Conservation (phyloP, 2,888 invertebrate species). For the Tipula lateralis region DNA sequence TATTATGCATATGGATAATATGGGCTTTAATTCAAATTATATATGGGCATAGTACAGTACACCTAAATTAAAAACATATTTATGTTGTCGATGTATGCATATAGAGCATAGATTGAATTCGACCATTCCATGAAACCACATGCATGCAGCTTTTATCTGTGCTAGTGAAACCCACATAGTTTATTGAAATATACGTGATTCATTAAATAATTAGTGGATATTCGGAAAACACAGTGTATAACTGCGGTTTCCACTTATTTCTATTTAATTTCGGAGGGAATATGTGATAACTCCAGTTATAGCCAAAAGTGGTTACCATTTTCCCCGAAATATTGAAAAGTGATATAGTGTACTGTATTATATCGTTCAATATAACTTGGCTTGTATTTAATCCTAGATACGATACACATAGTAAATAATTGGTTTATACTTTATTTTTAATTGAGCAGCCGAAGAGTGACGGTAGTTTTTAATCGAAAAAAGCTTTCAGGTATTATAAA, state of each 20-base stretch:
- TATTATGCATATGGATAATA: neutral
- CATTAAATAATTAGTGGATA: neutral
- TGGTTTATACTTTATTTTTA: no score
- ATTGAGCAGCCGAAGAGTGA: no score
- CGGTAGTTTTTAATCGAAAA: no score
- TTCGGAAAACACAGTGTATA: neutral
- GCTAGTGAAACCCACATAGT: neutral
- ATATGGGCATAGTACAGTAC: neutral
- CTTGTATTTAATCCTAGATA: no score
- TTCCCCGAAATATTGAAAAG: no score
- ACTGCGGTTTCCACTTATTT: neutral
- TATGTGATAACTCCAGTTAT: no score
- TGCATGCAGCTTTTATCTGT: neutral
- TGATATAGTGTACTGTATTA: no score
- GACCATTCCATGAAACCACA: neutral
- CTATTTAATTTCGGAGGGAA: neutral
- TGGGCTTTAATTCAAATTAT: neutral
- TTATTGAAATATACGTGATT: neutral
- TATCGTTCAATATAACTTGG: no score
- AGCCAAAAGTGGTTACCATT: no score
- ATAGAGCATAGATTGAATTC: neutral
- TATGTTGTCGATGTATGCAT: no score
- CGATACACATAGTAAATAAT: no score
- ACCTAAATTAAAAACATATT: neutral
- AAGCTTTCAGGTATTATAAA: no score